Percentiles rank a stretch among this genome's conserved stretches.
Evolutionary conservation across 1,140 invertebrate species (phyloP).

Genomic region (Mya arenaria): DNA sequence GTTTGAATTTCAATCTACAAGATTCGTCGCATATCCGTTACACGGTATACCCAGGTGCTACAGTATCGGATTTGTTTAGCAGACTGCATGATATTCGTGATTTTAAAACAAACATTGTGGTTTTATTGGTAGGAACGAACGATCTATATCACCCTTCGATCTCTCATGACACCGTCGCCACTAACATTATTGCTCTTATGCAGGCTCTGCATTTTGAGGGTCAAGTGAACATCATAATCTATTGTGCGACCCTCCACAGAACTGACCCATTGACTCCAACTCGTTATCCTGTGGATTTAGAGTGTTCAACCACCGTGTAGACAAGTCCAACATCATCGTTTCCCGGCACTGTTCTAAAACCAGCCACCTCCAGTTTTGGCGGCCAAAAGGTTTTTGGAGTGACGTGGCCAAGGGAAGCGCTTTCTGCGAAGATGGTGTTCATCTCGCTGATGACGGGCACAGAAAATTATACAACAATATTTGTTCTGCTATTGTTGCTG

Average conservation of each 20-base stretch:
- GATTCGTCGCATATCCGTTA: too few species aligned
- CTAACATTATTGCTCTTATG: neutral
- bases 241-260: constrained; percentile 6
- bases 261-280: neutral
- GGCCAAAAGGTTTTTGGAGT: constrained; percentile 27
- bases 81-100: neutral
- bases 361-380: constrained; percentile 12
- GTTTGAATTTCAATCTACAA: too few species aligned
- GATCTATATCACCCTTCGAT: neutral
- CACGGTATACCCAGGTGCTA: too few species aligned
- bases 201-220: neutral
- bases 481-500: constrained; percentile 14
- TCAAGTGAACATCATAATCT: neutral
- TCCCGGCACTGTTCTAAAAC: neutral
- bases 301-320: constrained; percentile 20
- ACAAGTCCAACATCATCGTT: constrained; percentile 1
- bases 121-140: constrained; percentile 17
- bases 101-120: constrained; percentile 10
- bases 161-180: neutral
- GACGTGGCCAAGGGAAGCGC: neutral
- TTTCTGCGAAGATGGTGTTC: constrained; percentile 13
- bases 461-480: constrained; percentile 1
- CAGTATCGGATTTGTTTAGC: too few species aligned
- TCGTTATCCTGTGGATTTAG: neutral
- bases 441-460: neutral